These are phyloP conservation scores for Arrhopalites spinosus DNA, from an alignment of 2,888 invertebrate species.

Conservation along the genomic window DNA sequence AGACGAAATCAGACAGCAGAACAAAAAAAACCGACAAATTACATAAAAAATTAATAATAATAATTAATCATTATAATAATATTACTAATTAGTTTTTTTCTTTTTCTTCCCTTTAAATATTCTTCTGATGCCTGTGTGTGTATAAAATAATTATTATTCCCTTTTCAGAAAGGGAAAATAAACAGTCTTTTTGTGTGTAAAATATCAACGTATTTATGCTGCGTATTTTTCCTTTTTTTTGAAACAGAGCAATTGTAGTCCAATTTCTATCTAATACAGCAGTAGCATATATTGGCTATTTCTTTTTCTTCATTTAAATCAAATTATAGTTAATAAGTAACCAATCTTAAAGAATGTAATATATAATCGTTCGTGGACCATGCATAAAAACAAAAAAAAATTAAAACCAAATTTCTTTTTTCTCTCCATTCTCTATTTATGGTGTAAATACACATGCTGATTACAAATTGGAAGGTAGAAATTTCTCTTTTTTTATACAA, in stretches of 20 bases:
- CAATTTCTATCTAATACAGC: background rate
- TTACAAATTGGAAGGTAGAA: too few relatives aligned
- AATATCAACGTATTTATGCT: slow-evolving; percentile 7
- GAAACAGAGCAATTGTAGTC: background rate
- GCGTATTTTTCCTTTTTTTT: background rate
- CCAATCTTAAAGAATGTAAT: background rate
- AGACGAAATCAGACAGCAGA: too few relatives aligned
- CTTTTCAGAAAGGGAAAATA: background rate
- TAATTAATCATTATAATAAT: too few relatives aligned
- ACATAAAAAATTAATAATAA: too few relatives aligned
- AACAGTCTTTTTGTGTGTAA: slow-evolving; percentile 4
- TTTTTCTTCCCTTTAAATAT: background rate
- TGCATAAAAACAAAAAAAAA: background rate
- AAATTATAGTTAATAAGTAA: background rate
- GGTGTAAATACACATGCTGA: too few relatives aligned
- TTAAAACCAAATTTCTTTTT: too few relatives aligned
- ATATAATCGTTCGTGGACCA: background rate
- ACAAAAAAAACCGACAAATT: too few relatives aligned
- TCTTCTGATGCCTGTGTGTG: background rate
- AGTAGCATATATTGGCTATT: too few relatives aligned
- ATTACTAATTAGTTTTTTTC: too few relatives aligned
- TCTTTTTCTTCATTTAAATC: background rate
- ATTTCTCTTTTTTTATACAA: too few relatives aligned
- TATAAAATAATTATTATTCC: slow-evolving; percentile 3
- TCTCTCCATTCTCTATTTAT: too few relatives aligned